These are phyloP conservation scores for Thamnophis sirtalis DNA, from an alignment of 2,113 vertebrate species.

Conservation along the genomic window DNA sequence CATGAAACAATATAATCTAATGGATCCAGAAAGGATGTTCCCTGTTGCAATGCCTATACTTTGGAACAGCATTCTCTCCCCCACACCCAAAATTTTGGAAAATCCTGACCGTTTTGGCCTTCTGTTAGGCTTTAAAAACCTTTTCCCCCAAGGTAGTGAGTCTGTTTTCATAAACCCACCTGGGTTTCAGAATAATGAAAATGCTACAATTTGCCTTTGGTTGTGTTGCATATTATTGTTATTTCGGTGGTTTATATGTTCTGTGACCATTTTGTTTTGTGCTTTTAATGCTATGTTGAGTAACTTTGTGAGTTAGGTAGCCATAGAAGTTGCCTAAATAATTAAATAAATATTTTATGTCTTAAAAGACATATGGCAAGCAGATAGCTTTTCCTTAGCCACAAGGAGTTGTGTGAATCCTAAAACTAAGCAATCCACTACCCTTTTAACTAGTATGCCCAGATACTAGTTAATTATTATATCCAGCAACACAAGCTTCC, in stretches of 20 bases:
- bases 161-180: background rate
- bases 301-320: background rate
- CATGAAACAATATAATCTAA: background rate
- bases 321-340: background rate
- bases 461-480: background rate
- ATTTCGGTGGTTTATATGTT: background rate
- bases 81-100: background rate
- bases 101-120: background rate
- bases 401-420: background rate
- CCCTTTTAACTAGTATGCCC: background rate
- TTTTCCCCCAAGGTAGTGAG: background rate
- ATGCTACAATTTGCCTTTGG: background rate
- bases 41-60: background rate
- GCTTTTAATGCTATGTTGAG: background rate
- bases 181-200: background rate
- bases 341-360: background rate
- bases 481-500: background rate
- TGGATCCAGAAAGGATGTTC: background rate
- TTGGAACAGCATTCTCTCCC: background rate
- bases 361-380: background rate
- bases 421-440: background rate
- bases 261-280: background rate
- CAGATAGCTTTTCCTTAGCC: background rate
- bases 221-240: background rate
- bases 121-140: background rate